Evolutionary conservation across 2,888 invertebrate genomes (phyloP).

Genomic region (Harpalus rufipes): DNA sequence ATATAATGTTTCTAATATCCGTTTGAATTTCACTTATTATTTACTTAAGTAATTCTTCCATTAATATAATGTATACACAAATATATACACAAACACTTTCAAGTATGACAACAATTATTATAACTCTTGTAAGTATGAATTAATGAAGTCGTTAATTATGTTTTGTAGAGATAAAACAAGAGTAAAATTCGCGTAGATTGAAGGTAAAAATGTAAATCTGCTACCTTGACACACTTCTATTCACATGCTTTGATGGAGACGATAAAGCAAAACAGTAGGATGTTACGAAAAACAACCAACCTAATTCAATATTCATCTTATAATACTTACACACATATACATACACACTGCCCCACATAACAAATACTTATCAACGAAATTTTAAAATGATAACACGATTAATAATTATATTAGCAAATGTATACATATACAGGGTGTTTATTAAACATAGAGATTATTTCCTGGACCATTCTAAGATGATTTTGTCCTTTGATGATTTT

Average conservation of each 20-base stretch:
- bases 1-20: too few species aligned
- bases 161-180: slow-evolving; percentile 6
- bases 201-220: slow-evolving; percentile 43
- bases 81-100: neutral
- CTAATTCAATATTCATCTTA: neutral
- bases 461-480: too few species aligned
- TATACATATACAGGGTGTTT: neutral
- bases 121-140: neutral
- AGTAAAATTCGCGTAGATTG: slow-evolving; percentile 8
- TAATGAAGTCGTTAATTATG: slow-evolving; percentile 3
- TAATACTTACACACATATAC: neutral
- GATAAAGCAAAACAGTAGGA: slow-evolving; percentile 32
- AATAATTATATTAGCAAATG: neutral
- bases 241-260: slow-evolving; percentile 26
- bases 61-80: neutral
- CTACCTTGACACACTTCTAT: slow-evolving; percentile 25
- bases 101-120: neutral
- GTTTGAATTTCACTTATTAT: neutral
- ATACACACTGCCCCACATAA: neutral
- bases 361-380: neutral
- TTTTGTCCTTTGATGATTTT: too few species aligned
- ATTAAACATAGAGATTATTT: too few species aligned
- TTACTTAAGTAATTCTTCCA: neutral
- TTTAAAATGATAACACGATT: neutral
- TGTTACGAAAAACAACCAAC: slow-evolving; percentile 5